Percentiles rank a stretch among this genome's conserved stretches.
phyloP scores from a whole-genome alignment of 1,140 invertebrate genomes.

The Drosophila pseudoananassae region DNA sequence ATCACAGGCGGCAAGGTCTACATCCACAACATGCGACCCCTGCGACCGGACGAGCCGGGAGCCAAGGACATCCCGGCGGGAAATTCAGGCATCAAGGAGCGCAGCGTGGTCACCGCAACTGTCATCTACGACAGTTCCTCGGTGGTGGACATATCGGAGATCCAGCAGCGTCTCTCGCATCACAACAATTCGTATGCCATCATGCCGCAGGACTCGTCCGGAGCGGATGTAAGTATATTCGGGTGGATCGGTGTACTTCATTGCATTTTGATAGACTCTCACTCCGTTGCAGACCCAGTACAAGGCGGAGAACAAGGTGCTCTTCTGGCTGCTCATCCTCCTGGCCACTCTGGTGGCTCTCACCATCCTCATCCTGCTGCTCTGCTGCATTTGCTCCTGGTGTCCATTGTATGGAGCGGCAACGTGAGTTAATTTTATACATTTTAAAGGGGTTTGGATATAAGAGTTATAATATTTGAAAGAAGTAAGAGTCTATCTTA shows the following conservation, averaged over 20 bases:
- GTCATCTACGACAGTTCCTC: slow-evolving; percentile 88
- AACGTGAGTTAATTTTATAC: slow-evolving; percentile 84
- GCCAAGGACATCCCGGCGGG: slow-evolving; percentile 62
- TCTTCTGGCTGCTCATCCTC: slow-evolving; percentile 91
- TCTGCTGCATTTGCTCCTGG: slow-evolving; percentile 92
- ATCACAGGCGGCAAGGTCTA: slow-evolving; percentile 91
- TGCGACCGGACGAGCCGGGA: slow-evolving; percentile 84
- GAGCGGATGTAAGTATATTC: slow-evolving; percentile 70
- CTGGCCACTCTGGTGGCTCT: slow-evolving; percentile 89
- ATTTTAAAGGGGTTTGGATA: neutral
- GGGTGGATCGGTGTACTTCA: slow-evolving; percentile 7
- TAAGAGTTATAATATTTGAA: neutral
- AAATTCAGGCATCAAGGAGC: slow-evolving; percentile 80
- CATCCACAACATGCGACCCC: slow-evolving; percentile 90
- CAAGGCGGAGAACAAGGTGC: slow-evolving; percentile 88
- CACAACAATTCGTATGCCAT: slow-evolving; percentile 85
- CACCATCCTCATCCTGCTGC: slow-evolving; percentile 89
- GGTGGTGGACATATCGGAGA: slow-evolving; percentile 88
- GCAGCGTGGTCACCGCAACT: slow-evolving; percentile 91
- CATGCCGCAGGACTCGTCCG: slow-evolving; percentile 65
- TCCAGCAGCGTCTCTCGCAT: slow-evolving; percentile 87
- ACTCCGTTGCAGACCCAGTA: slow-evolving; percentile 87
- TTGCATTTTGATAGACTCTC: slow-evolving; percentile 59
- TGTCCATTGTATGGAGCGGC: slow-evolving; percentile 92
- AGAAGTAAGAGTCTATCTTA: neutral